Base-by-base conservation (phyloP, 2,888 invertebrate genomes). In the Pelosia muscerda region DNA sequence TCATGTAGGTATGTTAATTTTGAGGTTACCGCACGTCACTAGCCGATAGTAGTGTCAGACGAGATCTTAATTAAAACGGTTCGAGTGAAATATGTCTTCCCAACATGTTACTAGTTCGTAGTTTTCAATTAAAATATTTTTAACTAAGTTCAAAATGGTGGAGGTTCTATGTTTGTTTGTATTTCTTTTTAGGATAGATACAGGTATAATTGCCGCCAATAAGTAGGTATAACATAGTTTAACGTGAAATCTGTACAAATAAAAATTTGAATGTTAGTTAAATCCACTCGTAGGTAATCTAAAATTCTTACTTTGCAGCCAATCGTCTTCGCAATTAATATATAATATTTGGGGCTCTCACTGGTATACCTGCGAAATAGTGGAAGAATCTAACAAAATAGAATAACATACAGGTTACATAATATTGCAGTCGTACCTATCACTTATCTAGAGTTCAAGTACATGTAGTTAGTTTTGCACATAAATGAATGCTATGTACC, bases 11-110 rank as follows among this genome's bases (percentile, higher is more conserved):
- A 67, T 73, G 57, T 61, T 60, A 68, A 71, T 69, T 78, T 76
- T 71, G 69, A 71, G 70, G 60, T 72, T 69, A 71, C 15, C 34
- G 63, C 72, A 26, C 79, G 69, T 76, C 78, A 79, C 75, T 76
- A 71, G 68, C 34, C 68, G 81, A 80, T 75, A 81, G 61, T 74
- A 62, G 72, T 81, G 79, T 81, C 77, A 80, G 76, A 59, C 69
- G 34, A 66, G 59, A 15, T 38, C 74, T 80, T 82, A 81, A 82
- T 78, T 78, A 80, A 77, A 75, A 71, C 75, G 71, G 25, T 26
- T 66, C 65, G 15, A 66, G 61, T 59, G 59, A 25, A 19, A 38
- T 31, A 49, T 65, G 22, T 54, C 26, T n/a, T n/a, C n/a, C 49
- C 49, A 49, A 49, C 49, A 49, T 5, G 49, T 49, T 49, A 49